A percentile compares a stretch with the other conserved stretches of the same genome.
Evolutionary conservation across 1,140 invertebrate species (phyloP).

Genomic region (Macrobrachium nipponense): DNA sequence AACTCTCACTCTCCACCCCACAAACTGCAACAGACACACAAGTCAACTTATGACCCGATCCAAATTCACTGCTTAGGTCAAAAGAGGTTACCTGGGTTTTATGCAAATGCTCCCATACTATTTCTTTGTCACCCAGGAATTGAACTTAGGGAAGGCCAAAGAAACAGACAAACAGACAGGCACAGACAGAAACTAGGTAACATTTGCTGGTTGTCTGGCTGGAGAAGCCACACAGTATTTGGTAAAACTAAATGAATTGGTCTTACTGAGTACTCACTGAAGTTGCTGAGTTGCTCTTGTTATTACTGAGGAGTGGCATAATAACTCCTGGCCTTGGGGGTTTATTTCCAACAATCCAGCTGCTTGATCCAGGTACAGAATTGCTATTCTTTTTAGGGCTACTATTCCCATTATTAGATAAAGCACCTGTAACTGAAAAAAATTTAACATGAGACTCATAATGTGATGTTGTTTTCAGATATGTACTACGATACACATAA

Average conservation of each 20-base stretch:
- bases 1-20: too few species aligned
- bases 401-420: slow-evolving; percentile 8
- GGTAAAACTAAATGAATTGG: background rate
- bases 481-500: too few species aligned
- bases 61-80: too few species aligned
- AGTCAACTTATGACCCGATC: too few species aligned
- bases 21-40: too few species aligned
- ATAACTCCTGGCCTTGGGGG: slow-evolving; percentile 22
- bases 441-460: background rate
- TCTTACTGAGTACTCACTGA: slow-evolving; percentile 51
- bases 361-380: background rate
- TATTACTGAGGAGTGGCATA: slow-evolving; percentile 51
- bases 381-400: slow-evolving; percentile 31
- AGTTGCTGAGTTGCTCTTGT: slow-evolving; percentile 52
- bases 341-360: slow-evolving; percentile 10
- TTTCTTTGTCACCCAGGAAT: too few species aligned
- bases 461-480: background rate
- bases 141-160: too few species aligned
- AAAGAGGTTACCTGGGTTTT: too few species aligned
- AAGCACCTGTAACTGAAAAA: background rate
- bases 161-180: too few species aligned
- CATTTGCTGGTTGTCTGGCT: too few species aligned
- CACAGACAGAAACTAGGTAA: too few species aligned
- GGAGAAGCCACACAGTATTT: background rate
- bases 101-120: too few species aligned